Conservation (phyloP, 2,888 invertebrate species). For the Acholoe squamosa region DNA sequence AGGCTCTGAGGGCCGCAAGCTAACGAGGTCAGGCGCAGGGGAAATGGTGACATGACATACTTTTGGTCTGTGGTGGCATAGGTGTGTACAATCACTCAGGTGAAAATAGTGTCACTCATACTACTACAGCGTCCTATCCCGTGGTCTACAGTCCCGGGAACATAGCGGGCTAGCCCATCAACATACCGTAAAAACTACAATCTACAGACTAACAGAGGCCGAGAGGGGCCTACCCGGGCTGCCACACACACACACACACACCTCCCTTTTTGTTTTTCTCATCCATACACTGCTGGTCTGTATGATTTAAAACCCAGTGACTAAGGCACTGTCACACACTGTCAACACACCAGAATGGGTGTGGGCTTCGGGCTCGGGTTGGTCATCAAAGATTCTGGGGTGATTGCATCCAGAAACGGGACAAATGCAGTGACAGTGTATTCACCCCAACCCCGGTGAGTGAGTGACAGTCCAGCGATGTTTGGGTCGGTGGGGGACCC, state of each 20-base stretch:
- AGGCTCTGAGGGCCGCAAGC: neutral
- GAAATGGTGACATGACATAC: constrained; percentile 41
- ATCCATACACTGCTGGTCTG: too few relatives aligned
- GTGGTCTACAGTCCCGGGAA: neutral
- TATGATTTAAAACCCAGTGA: too few relatives aligned
- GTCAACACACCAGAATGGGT: too few relatives aligned
- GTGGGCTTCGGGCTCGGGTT: neutral
- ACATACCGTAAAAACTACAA: too few relatives aligned
- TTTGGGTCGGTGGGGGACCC: neutral
- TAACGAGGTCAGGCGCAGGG: neutral
- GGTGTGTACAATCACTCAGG: constrained; percentile 42
- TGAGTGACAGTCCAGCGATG: neutral
- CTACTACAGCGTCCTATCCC: neutral
- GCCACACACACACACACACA: too few relatives aligned
- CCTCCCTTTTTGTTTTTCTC: too few relatives aligned
- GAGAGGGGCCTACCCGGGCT: too few relatives aligned
- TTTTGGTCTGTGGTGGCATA: neutral
- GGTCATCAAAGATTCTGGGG: neutral
- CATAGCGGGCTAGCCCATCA: constrained; percentile 11
- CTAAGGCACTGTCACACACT: too few relatives aligned
- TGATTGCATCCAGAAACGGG: constrained; percentile 13
- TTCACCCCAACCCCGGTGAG: neutral
- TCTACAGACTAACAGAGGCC: too few relatives aligned
- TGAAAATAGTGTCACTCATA: constrained; percentile 37
- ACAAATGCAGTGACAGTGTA: neutral